Conservation (phyloP, 2,888 invertebrate species). For the Ceramica pisi region DNA sequence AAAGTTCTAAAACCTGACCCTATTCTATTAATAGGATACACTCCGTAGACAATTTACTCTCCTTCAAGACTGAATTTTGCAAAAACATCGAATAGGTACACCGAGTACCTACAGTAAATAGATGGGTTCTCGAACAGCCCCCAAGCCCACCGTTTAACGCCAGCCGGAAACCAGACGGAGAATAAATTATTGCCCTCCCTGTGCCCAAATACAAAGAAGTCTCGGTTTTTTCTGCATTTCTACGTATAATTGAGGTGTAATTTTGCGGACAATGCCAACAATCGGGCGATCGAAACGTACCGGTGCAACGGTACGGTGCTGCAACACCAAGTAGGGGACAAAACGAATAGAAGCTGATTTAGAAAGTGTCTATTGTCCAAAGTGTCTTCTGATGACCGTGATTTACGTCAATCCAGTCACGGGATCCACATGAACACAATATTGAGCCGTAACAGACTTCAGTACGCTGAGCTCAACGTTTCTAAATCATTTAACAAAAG, state of each 20-base stretch:
- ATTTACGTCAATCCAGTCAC: constrained; percentile 83
- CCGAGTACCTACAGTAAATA: constrained; percentile 62
- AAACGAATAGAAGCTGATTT: constrained; percentile 78
- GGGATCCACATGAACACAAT: constrained; percentile 69
- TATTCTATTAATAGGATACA: constrained; percentile 16
- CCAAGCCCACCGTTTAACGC: constrained; percentile 74
- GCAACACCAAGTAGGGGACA: constrained; percentile 75
- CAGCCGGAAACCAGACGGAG: constrained; percentile 81
- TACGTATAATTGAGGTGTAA: constrained; percentile 86
- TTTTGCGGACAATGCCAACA: constrained; percentile 81
- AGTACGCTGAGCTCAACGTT: constrained; percentile 68
- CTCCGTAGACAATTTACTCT: constrained; percentile 1
- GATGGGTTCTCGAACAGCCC: constrained; percentile 72
- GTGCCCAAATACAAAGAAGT: constrained; percentile 79
- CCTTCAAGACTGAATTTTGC: constrained; percentile 12
- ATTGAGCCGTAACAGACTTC: constrained; percentile 74
- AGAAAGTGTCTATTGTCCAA: constrained; percentile 81
- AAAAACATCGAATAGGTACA: constrained; percentile 38
- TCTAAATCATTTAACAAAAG: constrained; percentile 75
- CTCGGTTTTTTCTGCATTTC: constrained; percentile 78
- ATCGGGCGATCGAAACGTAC: constrained; percentile 73
- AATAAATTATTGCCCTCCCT: constrained; percentile 83
- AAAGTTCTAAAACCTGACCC: constrained; percentile 20
- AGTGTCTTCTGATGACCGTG: constrained; percentile 76
- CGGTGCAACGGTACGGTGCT: constrained; percentile 79